Evolutionary conservation across 2,797 vertebrate species (phyloP).

Genomic region (Acrossocheilus fasciatus): DNA sequence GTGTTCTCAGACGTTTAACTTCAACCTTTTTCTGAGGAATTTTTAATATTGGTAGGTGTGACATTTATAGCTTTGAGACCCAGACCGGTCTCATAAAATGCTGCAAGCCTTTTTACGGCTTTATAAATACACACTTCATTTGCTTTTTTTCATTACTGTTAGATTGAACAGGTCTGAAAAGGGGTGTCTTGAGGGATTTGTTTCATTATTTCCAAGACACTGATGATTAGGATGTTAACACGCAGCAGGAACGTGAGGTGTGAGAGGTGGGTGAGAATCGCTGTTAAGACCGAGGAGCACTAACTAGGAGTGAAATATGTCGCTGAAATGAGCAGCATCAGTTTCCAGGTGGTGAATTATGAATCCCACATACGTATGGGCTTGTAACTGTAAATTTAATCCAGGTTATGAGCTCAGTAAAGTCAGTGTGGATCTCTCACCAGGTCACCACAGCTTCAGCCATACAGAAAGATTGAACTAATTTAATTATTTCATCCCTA

Average conservation of each 20-base stretch:
- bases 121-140: conserved; percentile 74
- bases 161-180: conserved; percentile 59
- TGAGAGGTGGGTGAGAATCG: conserved; percentile 65
- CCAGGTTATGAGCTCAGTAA: conserved; percentile 67
- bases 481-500: neutral
- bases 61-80: conserved; percentile 72
- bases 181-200: conserved; percentile 67
- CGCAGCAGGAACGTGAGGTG: conserved; percentile 65
- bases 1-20: neutral
- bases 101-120: conserved; percentile 64
- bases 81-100: conserved; percentile 68
- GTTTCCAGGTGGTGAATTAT: conserved; percentile 55
- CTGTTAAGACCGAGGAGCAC: conserved; percentile 4
- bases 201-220: conserved; percentile 67
- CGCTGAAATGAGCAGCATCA: conserved; percentile 45
- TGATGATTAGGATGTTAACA: conserved; percentile 67
- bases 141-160: conserved; percentile 59
- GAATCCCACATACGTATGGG: conserved; percentile 46
- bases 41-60: conserved; percentile 78
- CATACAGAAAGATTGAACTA: neutral
- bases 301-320: conserved; percentile 42
- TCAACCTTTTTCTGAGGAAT: conserved; percentile 68
- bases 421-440: conserved; percentile 58
- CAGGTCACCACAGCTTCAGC: conserved; percentile 22
- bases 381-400: conserved; percentile 63